Evolutionary conservation across 2,888 invertebrate species (phyloP).

Genomic region (Psylliodes chrysocephalus): DNA sequence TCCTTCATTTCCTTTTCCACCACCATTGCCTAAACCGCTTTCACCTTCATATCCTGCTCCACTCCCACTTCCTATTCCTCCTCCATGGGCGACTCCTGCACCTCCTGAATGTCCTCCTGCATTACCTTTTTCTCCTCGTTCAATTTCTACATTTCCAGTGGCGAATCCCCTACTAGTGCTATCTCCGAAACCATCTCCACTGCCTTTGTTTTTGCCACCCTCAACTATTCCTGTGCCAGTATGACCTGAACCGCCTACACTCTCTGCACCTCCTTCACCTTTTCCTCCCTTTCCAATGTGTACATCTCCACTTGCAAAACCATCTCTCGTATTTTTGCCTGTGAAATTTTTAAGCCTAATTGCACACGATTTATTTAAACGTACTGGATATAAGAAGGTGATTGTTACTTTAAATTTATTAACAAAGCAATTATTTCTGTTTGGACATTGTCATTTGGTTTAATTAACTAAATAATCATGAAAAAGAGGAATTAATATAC

Average conservation of each 20-base stretch:
- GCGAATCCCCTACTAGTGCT: neutral
- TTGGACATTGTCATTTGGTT: no score
- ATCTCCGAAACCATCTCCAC: neutral
- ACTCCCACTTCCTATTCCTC: conserved; percentile 2
- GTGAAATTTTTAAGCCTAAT: neutral
- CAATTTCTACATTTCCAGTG: conserved; percentile 1
- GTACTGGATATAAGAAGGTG: no score
- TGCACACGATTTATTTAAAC: no score
- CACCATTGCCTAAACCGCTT: conserved; percentile 9
- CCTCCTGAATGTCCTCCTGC: no score
- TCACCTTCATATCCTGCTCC: conserved; percentile 4
- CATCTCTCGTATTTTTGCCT: neutral
- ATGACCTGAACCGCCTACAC: neutral
- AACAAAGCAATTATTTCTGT: no score
- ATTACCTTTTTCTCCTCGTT: conserved; percentile 1
- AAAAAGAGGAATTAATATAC: no score
- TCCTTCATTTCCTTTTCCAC: neutral
- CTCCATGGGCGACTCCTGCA: no score
- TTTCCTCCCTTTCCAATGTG: neutral
- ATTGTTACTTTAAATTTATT: no score
- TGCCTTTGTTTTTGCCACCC: neutral
- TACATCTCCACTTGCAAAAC: neutral
- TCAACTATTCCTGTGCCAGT: conserved; percentile 8
- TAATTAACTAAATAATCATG: no score
- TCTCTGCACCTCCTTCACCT: conserved; percentile 5